Evolutionary conservation across 2,113 vertebrate species (phyloP).

Genomic region (Mormoops blainvillei): DNA sequence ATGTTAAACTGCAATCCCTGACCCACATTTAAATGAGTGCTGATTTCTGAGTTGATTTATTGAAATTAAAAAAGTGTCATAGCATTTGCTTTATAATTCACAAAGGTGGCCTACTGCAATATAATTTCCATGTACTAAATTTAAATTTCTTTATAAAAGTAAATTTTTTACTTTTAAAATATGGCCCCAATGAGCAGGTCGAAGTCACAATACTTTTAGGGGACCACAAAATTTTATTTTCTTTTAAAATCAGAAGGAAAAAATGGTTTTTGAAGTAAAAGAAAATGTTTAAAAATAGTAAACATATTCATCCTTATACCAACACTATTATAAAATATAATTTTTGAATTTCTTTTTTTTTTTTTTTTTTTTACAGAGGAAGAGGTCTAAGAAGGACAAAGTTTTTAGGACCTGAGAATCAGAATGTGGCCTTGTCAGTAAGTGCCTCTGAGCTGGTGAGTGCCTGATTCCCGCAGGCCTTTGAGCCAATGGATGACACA

Average conservation of each 20-base stretch:
- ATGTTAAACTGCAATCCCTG: not conserved
- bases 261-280: not conserved
- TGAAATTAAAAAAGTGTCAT: not conserved
- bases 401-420: not conserved
- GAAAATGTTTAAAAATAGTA: not conserved
- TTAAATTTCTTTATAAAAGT: not conserved
- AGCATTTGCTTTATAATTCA: not conserved
- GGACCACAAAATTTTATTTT: not conserved
- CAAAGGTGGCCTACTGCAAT: not conserved
- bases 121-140: not conserved
- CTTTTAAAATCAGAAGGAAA: not conserved
- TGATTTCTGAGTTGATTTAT: not conserved
- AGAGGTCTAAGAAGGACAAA: not conserved
- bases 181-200: not conserved
- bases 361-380: not conserved
- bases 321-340: not conserved
- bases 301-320: not conserved
- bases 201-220: not conserved
- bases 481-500: not conserved
- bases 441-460: fast-evolving
- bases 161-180: conserved; percentile 12
- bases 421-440: not conserved
- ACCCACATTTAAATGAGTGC: not conserved
- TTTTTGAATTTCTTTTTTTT: not conserved
- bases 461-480: not conserved